phyloP scores from a whole-genome alignment of 2,888 invertebrate species.

The Epinotia nisella region DNA sequence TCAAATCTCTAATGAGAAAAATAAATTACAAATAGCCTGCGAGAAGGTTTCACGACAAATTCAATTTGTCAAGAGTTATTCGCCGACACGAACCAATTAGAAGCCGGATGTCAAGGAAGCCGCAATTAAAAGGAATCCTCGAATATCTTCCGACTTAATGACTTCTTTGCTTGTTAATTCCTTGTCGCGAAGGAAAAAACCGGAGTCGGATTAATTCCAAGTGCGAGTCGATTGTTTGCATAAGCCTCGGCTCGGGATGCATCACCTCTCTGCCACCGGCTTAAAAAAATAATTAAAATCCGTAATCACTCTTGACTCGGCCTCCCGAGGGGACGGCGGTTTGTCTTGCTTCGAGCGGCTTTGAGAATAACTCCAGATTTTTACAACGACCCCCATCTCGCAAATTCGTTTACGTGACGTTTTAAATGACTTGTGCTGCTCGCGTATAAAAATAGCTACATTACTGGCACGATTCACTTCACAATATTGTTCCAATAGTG shows the following conservation, averaged over 20 bases:
- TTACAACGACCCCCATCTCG: conserved; percentile 60
- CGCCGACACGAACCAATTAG: conserved; percentile 81
- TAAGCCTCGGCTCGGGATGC: conserved; percentile 81
- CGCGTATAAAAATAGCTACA: conserved; percentile 69
- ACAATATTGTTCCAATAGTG: conserved; percentile 65
- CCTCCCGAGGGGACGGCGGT: conserved; percentile 68
- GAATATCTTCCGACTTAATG: conserved; percentile 83
- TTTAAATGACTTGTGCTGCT: conserved; percentile 63
- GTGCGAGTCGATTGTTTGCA: conserved; percentile 85
- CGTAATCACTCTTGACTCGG: conserved; percentile 84
- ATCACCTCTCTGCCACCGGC: conserved; percentile 83
- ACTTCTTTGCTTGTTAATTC: conserved; percentile 85
- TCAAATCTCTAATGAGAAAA: conserved; percentile 38
- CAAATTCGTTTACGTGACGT: conserved; percentile 65
- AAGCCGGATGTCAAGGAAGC: conserved; percentile 77
- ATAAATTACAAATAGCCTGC: conserved; percentile 44
- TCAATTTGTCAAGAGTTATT: conserved; percentile 73
- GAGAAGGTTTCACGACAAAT: conserved; percentile 62
- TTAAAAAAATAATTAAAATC: conserved; percentile 86
- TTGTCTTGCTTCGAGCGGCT: conserved; percentile 65
- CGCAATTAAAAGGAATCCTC: conserved; percentile 83
- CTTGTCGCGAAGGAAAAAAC: conserved; percentile 82
- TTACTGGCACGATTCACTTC: conserved; percentile 64
- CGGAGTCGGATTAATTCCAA: conserved; percentile 83
- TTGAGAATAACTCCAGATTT: conserved; percentile 57